Percentiles rank a stretch among this genome's conserved stretches.
Evolutionary conservation across 2,113 vertebrate genomes (phyloP).

Genomic region (Boulengeromyrus knoepffleri): DNA sequence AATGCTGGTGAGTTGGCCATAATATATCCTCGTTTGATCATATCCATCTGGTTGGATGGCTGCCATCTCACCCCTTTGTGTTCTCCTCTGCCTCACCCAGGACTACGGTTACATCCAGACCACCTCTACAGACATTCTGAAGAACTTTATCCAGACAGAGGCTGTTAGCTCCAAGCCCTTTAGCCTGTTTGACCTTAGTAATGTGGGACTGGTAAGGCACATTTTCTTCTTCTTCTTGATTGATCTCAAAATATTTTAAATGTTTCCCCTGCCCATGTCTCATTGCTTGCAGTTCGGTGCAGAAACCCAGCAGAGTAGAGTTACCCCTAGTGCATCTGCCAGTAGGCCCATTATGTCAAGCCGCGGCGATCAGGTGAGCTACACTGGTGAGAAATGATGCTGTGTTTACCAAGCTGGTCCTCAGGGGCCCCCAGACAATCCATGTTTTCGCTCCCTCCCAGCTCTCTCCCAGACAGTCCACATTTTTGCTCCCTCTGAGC

Average conservation of each 20-base stretch:
- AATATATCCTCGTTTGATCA: neutral
- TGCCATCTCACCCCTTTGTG: neutral
- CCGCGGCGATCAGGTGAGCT: constrained; percentile 68
- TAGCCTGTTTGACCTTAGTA: constrained; percentile 81
- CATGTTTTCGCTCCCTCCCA: neutral
- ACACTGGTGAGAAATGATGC: neutral
- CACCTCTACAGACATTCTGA: constrained; percentile 74
- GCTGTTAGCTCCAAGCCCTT: constrained; percentile 70
- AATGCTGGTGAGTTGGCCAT: constrained; percentile 63
- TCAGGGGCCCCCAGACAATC: neutral
- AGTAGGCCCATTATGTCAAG: constrained; percentile 68
- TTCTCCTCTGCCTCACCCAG: constrained; percentile 39
- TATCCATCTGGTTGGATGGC: neutral
- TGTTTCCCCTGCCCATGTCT: neutral
- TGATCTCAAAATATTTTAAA: neutral
- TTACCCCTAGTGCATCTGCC: constrained; percentile 76
- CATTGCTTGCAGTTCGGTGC: constrained; percentile 69
- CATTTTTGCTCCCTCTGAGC: neutral
- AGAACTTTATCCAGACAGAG: constrained; percentile 81
- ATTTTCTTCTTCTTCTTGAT: neutral
- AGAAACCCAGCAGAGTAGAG: constrained; percentile 81
- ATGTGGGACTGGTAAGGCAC: constrained; percentile 70
- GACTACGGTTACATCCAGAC: constrained; percentile 82
- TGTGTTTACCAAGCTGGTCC: neutral
- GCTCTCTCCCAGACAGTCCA: neutral